Percentiles rank a stretch among this genome's conserved stretches.
phyloP scores from a whole-genome alignment of 2,797 vertebrate species.

The Hypotaenidia philippensis region DNA sequence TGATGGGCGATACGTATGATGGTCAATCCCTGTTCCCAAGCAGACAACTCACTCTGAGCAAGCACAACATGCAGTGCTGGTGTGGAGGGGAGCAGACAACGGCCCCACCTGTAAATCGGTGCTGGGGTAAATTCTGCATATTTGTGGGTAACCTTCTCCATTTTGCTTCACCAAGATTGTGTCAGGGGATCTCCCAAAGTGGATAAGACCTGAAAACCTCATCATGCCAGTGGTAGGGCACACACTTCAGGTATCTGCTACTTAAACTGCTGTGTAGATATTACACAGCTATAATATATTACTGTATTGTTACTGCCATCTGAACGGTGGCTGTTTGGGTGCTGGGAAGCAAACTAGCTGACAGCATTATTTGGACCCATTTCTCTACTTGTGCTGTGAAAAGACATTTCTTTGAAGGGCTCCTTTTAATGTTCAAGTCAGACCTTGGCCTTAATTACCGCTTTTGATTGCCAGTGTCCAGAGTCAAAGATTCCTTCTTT shows the following conservation, averaged over 20 bases:
- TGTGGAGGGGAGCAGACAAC: background rate
- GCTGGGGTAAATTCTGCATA: background rate
- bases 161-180: background rate
- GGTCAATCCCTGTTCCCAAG: rapidly evolving
- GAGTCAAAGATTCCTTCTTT: background rate
- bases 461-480: slow-evolving; percentile 16
- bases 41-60: background rate
- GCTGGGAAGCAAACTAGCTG: background rate
- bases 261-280: background rate
- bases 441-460: background rate
- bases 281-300: no score
- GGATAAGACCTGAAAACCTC: rapidly evolving
- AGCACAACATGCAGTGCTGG: rapidly evolving
- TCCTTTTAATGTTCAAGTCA: background rate
- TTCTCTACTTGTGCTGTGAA: background rate
- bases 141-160: rapidly evolving
- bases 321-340: background rate
- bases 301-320: no score
- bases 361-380: background rate
- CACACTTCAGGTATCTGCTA: rapidly evolving
- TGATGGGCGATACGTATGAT: rapidly evolving
- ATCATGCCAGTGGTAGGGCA: background rate
- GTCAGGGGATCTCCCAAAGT: rapidly evolving
- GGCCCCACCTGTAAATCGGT: background rate
- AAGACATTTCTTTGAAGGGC: background rate